Base-by-base conservation (phyloP, 2,797 vertebrate genomes). In the Eremophila alpestris region DNA sequence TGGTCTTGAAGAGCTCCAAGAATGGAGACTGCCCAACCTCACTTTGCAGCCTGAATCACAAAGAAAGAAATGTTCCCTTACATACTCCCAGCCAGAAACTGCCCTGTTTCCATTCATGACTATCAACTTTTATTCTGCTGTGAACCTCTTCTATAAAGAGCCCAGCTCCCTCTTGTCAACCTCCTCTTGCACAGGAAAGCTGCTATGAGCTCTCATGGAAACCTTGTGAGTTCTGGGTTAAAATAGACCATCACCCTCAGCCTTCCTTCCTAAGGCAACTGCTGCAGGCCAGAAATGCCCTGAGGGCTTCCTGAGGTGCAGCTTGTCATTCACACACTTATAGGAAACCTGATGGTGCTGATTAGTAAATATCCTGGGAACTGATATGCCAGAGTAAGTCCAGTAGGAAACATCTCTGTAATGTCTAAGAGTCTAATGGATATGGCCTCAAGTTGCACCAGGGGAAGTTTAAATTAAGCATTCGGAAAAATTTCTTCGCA, bases 331-430 rank as follows among this genome's bases (percentile, higher is more conserved):
- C 14, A 41, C 13, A 54, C 18, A 70, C 13, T 12, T 19, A 54
- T 2, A 10, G 29, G 34, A 69, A 49, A 74, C 36, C 8, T 59
- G n/a, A 51, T 0, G 1, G 45, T 59, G 6, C 6, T 54, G 30
- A 60, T 48, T 13, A 84, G 17, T 46, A 85, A 87, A 68, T 71
- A 56, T n/a, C 58, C 67, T 76, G 41, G 23, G 16, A 87, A 68
- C 14, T 55, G 19, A 59, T 71, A 55, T 43, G 27, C 11, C 49
- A 59, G 69, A 54, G 15, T 63, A 85, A 59, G 1, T 21, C 7
- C 48, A 51, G 24, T 2, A 10, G 41, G 17, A 67, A 41, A 83
- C 46, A 63, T 34, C 20, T 59, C 38, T 43, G 27, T 83, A 55
- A 83, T 51, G 27, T 63, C 19, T 19, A 69, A 69, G 16, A 56